Percentiles rank a stretch among this genome's conserved stretches.
These are phyloP conservation scores for Urocolius indicus DNA, from an alignment of 2,113 vertebrate species.

Conservation along the genomic window DNA sequence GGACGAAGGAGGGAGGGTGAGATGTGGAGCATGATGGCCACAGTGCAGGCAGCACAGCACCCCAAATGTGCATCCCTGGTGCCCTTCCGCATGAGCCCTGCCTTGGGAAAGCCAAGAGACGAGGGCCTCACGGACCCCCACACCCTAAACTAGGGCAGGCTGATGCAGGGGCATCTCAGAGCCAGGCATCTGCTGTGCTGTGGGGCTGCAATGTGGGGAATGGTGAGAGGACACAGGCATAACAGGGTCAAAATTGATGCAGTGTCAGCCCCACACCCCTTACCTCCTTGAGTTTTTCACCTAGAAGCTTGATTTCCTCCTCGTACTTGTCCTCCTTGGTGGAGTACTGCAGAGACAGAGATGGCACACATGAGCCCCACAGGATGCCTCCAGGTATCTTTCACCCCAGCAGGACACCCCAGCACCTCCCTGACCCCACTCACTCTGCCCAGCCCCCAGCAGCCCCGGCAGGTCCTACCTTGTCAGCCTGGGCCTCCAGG, in stretches of 20 bases:
- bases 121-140: not conserved
- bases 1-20: not conserved
- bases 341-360: conserved; percentile 83
- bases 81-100: not conserved
- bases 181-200: not conserved
- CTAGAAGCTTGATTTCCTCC: conserved; percentile 92
- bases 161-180: not conserved
- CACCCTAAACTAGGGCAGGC: not conserved
- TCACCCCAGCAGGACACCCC: not conserved
- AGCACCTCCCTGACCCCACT: not conserved
- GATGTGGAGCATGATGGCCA: accelerated
- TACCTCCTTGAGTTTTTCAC: conserved; percentile 96
- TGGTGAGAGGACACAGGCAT: not conserved
- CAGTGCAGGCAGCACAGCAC: not conserved
- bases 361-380: not conserved
- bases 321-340: conserved; percentile 97
- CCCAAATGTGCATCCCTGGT: not conserved
- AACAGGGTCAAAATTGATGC: not conserved
- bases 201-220: not conserved
- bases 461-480: conserved; percentile 81
- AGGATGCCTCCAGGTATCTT: accelerated
- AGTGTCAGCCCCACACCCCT: not conserved
- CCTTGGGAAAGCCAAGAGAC: not conserved
- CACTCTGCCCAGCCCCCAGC: not conserved
- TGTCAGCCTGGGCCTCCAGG: conserved; percentile 95